Conservation (phyloP, 2,113 vertebrate genomes). For the Chloropsis cyanopogon region DNA sequence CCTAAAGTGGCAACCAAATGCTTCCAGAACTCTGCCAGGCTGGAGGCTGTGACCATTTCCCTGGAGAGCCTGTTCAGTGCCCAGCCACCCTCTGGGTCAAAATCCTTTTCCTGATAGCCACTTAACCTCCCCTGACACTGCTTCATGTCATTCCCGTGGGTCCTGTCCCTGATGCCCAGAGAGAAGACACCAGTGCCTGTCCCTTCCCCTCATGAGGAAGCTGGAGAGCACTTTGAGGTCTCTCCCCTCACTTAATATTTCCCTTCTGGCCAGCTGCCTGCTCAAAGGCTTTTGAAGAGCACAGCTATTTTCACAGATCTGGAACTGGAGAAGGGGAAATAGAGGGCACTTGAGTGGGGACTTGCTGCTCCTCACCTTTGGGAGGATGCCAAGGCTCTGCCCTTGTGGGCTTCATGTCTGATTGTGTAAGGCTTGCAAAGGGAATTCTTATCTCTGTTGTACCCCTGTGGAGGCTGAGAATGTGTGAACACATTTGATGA, state of each 20-base stretch:
- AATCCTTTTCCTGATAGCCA: neutral
- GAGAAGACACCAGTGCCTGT: neutral
- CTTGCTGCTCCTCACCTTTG: neutral
- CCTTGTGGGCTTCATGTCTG: neutral
- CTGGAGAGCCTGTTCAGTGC: neutral
- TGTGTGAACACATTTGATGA: rapidly evolving
- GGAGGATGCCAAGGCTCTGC: neutral
- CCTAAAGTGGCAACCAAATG: neutral
- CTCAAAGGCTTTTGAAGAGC: neutral
- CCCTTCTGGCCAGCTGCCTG: neutral
- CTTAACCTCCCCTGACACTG: neutral
- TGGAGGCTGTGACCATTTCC: neutral
- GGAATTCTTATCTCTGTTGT: neutral
- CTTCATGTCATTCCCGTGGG: neutral
- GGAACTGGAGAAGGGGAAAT: neutral
- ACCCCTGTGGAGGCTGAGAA: neutral
- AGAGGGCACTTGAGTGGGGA: neutral
- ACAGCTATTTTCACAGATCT: neutral
- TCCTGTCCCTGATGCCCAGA: neutral
- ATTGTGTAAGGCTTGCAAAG: neutral
- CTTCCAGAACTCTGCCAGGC: neutral
- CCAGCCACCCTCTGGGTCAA: no score
- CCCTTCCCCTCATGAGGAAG: neutral
- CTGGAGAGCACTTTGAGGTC: neutral
- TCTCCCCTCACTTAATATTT: neutral